Base-by-base conservation (phyloP, 1,140 invertebrate species). In the Drosophila bifasciata region DNA sequence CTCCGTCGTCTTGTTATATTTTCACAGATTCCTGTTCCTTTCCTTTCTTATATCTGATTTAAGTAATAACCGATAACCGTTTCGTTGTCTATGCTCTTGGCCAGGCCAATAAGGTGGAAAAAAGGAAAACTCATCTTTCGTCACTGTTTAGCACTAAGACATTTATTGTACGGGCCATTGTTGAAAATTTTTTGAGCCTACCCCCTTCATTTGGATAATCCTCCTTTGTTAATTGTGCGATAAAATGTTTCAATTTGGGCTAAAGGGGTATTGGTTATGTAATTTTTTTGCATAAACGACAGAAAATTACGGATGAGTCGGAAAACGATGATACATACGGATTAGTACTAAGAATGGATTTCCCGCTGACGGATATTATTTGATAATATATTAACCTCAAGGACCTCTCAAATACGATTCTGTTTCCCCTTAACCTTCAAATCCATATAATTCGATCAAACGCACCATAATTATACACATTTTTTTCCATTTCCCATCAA, bases 41-140 rank as follows among this genome's bases (percentile, higher is more conserved):
- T 25, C 40, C 7, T 16, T 15, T 36, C 77, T 77, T 86, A 88
- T 81, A 74, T 64, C 70, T 62, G 76, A 69, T 68, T 69, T 61
- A 70, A 32, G 28, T 32, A 32, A 3, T 67, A 79, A 62, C 64
- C 81, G 71, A 84, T 71, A 83, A 75, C 70, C 66, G 75, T 79
- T 83, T 79, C 69, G 74, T 83, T 71, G 52, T 53, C 62, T 84
- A 74, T 79, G 44, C 62, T 83, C 70, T 81, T 86, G 83, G 66
- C 70, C 61, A 46, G 56, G 68, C 51, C 43, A 58, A 28, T 36
- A 52, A 43, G 56, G 39, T 53, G 32, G 48, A 23, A 59, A 36
- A 41, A 15, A 62, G 32, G 19, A 59, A 45, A 60, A 48, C 40
- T 41, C 60, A 50, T 74, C 1, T 36, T 28, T 62, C 43, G 19